A percentile compares a stretch with the other conserved stretches of the same genome.
Evolutionary conservation across 2,797 vertebrate genomes (phyloP).

Genomic region (Lophius americanus): DNA sequence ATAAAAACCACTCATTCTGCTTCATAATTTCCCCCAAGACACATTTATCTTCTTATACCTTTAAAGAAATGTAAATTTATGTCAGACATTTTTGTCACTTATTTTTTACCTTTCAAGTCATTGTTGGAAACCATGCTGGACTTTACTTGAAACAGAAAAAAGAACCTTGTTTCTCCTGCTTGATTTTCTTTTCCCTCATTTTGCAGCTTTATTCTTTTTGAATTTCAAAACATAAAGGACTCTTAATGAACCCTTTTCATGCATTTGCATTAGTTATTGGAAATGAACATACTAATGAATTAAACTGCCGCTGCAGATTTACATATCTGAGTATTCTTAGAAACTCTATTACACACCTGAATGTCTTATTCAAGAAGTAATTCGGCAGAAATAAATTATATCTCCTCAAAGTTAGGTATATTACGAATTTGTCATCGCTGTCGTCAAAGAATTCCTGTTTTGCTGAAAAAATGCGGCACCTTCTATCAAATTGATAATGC

Average conservation of each 20-base stretch:
- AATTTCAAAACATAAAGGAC: slow-evolving; percentile 41
- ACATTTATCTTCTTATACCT: slow-evolving; percentile 26
- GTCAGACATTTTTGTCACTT: slow-evolving; percentile 13
- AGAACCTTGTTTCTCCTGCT: slow-evolving; percentile 12
- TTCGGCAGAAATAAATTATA: background rate
- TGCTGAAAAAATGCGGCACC: slow-evolving; percentile 1
- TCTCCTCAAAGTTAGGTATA: no score
- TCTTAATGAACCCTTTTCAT: slow-evolving; percentile 53
- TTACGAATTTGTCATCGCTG: no score
- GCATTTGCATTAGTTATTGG: slow-evolving; percentile 24
- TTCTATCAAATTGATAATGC: background rate
- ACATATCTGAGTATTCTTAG: slow-evolving; percentile 11
- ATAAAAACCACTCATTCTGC: slow-evolving; percentile 40
- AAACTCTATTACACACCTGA: slow-evolving; percentile 23
- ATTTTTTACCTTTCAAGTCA: slow-evolving; percentile 17
- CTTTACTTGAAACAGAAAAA: slow-evolving; percentile 29
- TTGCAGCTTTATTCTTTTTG: slow-evolving; percentile 32
- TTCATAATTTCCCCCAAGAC: slow-evolving; percentile 27
- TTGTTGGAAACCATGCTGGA: slow-evolving; percentile 22
- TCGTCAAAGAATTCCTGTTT: background rate
- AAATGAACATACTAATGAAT: slow-evolving; percentile 35
- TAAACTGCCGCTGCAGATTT: slow-evolving; percentile 15
- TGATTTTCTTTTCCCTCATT: slow-evolving; percentile 14
- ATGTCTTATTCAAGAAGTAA: background rate
- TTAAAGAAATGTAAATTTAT: slow-evolving; percentile 25